These are phyloP conservation scores for Tragelaphus oryx DNA, from an alignment of 2,797 vertebrate genomes.

Conservation along the genomic window DNA sequence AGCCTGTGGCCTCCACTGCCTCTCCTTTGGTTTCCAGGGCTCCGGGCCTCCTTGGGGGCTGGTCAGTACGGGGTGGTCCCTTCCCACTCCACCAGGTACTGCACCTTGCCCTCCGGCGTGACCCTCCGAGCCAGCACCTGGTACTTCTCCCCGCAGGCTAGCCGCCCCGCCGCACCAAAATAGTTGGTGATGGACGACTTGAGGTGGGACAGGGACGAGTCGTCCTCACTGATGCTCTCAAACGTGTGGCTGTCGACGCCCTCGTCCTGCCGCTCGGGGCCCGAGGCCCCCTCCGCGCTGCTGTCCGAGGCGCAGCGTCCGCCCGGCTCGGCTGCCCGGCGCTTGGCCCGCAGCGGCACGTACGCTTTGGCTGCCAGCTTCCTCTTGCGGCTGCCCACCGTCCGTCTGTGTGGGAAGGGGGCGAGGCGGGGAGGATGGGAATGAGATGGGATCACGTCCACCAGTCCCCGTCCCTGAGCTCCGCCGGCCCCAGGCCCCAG, in stretches of 20 bases:
- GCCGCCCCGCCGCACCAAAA: conserved; percentile 89
- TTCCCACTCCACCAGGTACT: conserved; percentile 98
- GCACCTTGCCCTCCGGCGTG: conserved; percentile 92
- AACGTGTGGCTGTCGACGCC: conserved; percentile 86
- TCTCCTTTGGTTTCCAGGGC: conserved; percentile 44
- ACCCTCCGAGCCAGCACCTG: conserved; percentile 94
- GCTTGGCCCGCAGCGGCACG: conserved; percentile 81
- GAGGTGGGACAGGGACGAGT: conserved; percentile 90
- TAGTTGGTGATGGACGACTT: conserved; percentile 96
- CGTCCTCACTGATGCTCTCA: conserved; percentile 89
- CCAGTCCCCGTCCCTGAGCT: background rate
- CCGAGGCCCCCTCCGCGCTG: conserved; percentile 68
- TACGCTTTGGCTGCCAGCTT: conserved; percentile 88
- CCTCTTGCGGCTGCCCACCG: conserved; percentile 93
- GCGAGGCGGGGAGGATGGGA: background rate
- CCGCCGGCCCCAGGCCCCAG: background rate
- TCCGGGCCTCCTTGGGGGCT: background rate
- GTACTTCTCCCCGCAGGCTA: conserved; percentile 94
- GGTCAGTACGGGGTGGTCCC: conserved; percentile 92
- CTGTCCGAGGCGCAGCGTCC: conserved; percentile 75
- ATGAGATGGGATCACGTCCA: background rate
- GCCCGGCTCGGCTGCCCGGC: conserved; percentile 68
- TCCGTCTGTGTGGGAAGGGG: conserved; percentile 77
- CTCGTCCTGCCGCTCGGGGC: conserved; percentile 75
- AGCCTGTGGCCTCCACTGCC: conserved; percentile 27